phyloP scores from a whole-genome alignment of 2,113 vertebrate genomes.

The Asarcornis scutulata region DNA sequence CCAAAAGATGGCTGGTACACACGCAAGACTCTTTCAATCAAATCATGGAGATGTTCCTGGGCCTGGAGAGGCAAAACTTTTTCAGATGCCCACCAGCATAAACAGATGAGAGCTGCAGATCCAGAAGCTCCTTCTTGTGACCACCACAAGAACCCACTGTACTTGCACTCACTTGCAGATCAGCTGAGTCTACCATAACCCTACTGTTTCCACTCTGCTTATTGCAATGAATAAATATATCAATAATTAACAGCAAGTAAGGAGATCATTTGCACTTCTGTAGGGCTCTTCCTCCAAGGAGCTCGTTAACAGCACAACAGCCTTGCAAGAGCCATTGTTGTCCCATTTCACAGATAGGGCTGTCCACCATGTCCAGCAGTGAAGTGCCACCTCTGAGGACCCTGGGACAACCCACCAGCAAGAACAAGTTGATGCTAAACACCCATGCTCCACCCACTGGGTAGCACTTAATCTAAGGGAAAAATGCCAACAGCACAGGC shows the following conservation, averaged over 20 bases:
- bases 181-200: background rate
- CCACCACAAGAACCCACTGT: background rate
- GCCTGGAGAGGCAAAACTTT: background rate
- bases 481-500: background rate
- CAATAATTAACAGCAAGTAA: conserved; percentile 31
- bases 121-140: background rate
- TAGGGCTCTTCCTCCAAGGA: conserved; percentile 28
- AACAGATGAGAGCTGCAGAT: background rate
- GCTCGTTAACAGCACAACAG: background rate
- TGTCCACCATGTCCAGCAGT: background rate
- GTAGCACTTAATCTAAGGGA: background rate
- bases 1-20: background rate
- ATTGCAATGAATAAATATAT: background rate
- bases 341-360: background rate
- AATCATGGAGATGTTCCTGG: background rate
- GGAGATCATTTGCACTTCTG: conserved; percentile 36
- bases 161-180: background rate
- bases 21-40: background rate
- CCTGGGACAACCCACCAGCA: background rate
- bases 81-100: background rate
- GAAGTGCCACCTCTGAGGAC: background rate
- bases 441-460: background rate
- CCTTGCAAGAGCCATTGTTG: background rate
- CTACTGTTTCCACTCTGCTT: background rate
- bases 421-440: background rate